Evolutionary conservation across 2,888 invertebrate genomes (phyloP).

Genomic region (Rhagium mordax): DNA sequence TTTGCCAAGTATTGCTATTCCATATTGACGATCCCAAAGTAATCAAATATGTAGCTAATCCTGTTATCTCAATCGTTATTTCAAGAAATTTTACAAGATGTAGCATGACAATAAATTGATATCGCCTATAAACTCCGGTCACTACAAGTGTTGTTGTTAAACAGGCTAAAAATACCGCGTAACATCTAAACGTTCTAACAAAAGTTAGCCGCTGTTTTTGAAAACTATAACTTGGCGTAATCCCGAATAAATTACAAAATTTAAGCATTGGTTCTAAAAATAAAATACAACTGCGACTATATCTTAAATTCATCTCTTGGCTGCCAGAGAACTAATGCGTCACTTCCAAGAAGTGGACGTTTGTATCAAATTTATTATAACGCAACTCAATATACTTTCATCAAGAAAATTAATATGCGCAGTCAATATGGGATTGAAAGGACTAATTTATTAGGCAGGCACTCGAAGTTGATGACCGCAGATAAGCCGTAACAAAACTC

Average conservation of each 20-base stretch:
- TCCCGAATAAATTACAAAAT: not conserved
- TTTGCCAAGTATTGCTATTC: no score
- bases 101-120: no score
- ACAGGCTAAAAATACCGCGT: not conserved
- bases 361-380: not conserved
- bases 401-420: no score
- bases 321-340: not conserved
- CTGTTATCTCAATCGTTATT: not conserved
- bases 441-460: no score
- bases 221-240: constrained; percentile 3
- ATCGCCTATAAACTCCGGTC: not conserved
- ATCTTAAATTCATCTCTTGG: not conserved
- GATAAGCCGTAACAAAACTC: no score
- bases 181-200: constrained; percentile 5
- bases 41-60: not conserved
- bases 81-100: not conserved
- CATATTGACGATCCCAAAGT: not conserved
- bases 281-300: not conserved
- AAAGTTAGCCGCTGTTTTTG: not conserved
- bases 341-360: not conserved
- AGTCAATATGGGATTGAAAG: no score
- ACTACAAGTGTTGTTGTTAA: not conserved
- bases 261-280: not conserved
- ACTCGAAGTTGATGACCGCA: no score
- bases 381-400: no score